Evolutionary conservation across 2,113 vertebrate species (phyloP).

Genomic region (Tautogolabrus adspersus): DNA sequence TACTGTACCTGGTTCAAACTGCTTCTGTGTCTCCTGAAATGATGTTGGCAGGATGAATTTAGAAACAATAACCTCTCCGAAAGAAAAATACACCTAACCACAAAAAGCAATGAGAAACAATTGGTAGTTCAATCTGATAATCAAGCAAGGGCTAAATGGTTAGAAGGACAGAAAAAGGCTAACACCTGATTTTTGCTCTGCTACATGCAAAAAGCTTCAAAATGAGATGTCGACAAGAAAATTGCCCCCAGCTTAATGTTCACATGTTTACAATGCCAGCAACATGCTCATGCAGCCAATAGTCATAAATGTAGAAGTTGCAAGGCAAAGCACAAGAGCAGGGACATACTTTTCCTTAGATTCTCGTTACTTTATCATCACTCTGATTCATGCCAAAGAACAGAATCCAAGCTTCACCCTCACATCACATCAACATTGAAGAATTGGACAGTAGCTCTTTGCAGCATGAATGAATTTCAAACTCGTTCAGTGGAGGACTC

Average conservation of each 20-base stretch:
- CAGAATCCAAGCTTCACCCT: slow-evolving; percentile 7
- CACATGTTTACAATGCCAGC: background rate
- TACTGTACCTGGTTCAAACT: background rate
- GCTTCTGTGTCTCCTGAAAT: too few relatives aligned
- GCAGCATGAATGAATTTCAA: slow-evolving; percentile 59
- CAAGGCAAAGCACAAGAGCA: background rate
- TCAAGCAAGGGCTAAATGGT: too few relatives aligned
- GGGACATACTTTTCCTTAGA: background rate
- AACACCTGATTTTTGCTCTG: too few relatives aligned
- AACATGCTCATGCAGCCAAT: slow-evolving; percentile 19
- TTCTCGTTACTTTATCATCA: slow-evolving; percentile 4
- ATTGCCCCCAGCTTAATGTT: background rate
- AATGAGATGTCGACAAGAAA: too few relatives aligned
- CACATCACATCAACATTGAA: slow-evolving; percentile 1
- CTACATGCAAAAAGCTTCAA: too few relatives aligned
- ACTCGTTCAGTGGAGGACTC: slow-evolving; percentile 50
- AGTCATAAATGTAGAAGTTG: slow-evolving; percentile 11
- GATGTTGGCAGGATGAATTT: too few relatives aligned
- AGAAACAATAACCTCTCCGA: too few relatives aligned
- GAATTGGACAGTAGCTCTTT: slow-evolving; percentile 6
- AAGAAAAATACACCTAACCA: too few relatives aligned
- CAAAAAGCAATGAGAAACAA: too few relatives aligned
- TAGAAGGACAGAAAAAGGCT: too few relatives aligned
- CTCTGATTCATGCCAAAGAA: slow-evolving; percentile 7
- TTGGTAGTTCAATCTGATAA: too few relatives aligned